Percentiles rank a stretch among this genome's conserved stretches.
phyloP scores from a whole-genome alignment of 2,113 vertebrate genomes.

The Ardeotis arabs region DNA sequence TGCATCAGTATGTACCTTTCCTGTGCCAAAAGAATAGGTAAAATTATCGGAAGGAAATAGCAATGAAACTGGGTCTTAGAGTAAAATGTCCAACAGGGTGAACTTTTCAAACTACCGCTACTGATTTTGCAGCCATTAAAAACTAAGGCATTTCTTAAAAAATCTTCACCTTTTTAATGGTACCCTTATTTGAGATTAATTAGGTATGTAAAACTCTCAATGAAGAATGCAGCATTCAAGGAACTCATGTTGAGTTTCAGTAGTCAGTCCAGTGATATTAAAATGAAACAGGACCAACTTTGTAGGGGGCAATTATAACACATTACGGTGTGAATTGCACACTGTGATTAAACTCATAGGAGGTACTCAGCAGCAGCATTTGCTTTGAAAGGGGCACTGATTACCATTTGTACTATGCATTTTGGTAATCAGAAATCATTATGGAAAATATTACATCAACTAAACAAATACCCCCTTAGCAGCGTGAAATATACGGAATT shows the following conservation, averaged over 20 bases:
- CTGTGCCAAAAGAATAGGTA: constrained; percentile 1
- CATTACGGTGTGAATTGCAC: constrained; percentile 74
- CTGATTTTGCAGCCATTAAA: constrained; percentile 64
- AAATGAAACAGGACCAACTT: constrained; percentile 72
- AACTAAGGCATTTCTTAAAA: constrained; percentile 5
- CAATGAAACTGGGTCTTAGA: constrained; percentile 27
- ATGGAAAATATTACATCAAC: constrained; percentile 69
- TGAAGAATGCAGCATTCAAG: constrained; percentile 47
- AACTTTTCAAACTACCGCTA: constrained; percentile 56
- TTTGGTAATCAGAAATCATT: constrained; percentile 80
- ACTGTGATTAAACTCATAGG: constrained; percentile 79
- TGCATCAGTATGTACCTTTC: neutral
- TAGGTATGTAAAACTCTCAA: constrained; percentile 35
- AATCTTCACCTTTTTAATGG: constrained; percentile 12
- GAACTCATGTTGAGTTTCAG: constrained; percentile 55
- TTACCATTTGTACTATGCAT: constrained; percentile 77
- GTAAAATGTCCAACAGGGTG: constrained; percentile 60
- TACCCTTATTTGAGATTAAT: constrained; percentile 58
- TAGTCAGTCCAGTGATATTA: constrained; percentile 69
- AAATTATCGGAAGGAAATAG: constrained; percentile 57
- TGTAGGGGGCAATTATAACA: constrained; percentile 75
- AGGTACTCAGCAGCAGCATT: constrained; percentile 73
- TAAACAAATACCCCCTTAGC: constrained; percentile 72
- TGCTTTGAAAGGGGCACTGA: constrained; percentile 77
- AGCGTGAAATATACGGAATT: constrained; percentile 48